phyloP scores from a whole-genome alignment of 1,140 invertebrate genomes.

The Colletes gigas region DNA sequence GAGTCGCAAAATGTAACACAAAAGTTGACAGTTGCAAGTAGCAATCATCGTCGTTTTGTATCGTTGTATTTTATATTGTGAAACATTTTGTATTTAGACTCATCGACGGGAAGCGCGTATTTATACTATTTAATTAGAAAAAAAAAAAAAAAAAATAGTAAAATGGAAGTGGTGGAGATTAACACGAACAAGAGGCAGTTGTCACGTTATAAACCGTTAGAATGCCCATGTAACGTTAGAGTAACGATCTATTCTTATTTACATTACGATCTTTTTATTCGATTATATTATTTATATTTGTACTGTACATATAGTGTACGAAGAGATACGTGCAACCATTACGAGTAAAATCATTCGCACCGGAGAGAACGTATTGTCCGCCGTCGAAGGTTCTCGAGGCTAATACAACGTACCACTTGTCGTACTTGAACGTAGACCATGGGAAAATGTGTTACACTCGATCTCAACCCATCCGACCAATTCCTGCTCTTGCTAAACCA shows the following conservation, averaged over 20 bases:
- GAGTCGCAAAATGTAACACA: constrained; percentile 25
- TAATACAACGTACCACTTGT: constrained; percentile 83
- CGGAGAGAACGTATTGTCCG: constrained; percentile 78
- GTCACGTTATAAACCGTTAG: not conserved
- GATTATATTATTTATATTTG: not conserved
- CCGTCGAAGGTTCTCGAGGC: constrained; percentile 81
- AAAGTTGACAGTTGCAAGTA: not conserved
- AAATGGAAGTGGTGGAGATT: constrained; percentile 63
- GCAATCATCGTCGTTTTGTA: constrained; percentile 38
- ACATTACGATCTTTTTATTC: not conserved
- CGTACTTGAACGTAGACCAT: constrained; percentile 79
- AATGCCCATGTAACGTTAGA: constrained; percentile 55
- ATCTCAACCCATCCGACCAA: constrained; percentile 73
- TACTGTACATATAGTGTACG: constrained; percentile 49
- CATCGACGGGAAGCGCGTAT: not conserved
- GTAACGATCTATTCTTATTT: constrained; percentile 51
- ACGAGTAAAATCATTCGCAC: constrained; percentile 81
- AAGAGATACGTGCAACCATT: constrained; percentile 83
- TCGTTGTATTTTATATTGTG: constrained; percentile 26
- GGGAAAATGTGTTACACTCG: constrained; percentile 62
- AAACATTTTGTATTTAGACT: not conserved
- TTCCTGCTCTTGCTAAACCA: constrained; percentile 65
- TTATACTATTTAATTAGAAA: not conserved
- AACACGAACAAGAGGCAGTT: constrained; percentile 30
- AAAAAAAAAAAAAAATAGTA: constrained; percentile 10